phyloP scores from a whole-genome alignment of 2,797 vertebrate species.

The Spheniscus humboldti region DNA sequence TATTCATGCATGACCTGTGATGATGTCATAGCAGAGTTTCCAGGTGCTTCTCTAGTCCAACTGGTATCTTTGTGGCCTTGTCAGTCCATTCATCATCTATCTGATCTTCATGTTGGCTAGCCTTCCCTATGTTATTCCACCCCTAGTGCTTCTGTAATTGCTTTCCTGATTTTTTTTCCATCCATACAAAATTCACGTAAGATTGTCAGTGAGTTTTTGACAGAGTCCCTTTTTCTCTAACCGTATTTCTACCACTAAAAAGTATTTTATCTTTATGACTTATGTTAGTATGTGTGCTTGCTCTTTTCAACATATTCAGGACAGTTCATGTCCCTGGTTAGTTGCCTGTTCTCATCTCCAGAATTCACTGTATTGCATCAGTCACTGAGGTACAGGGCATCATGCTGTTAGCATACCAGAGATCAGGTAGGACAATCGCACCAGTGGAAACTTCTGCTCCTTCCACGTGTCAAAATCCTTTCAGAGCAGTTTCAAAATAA shows the following conservation, averaged over 20 bases:
- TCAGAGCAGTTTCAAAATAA: background rate
- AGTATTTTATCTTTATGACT: background rate
- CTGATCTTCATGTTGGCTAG: background rate
- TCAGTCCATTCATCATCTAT: background rate
- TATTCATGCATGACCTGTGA: background rate
- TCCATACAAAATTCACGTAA: background rate
- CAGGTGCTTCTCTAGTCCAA: background rate
- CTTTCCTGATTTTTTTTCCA: background rate
- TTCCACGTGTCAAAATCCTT: background rate
- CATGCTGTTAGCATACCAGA: background rate
- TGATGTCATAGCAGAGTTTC: background rate
- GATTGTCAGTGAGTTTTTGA: background rate
- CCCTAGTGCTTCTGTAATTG: background rate
- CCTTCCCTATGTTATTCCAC: background rate
- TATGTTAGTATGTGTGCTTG: background rate
- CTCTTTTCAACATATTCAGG: background rate
- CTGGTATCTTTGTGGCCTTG: background rate
- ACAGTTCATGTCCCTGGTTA: background rate
- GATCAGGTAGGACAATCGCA: background rate
- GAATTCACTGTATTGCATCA: background rate
- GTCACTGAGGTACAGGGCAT: background rate
- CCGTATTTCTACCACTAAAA: background rate
- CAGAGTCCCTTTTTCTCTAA: background rate
- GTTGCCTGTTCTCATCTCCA: background rate
- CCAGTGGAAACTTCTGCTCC: background rate